Base-by-base conservation (phyloP, 2,113 vertebrate species). In the Sminthopsis crassicaudata region DNA sequence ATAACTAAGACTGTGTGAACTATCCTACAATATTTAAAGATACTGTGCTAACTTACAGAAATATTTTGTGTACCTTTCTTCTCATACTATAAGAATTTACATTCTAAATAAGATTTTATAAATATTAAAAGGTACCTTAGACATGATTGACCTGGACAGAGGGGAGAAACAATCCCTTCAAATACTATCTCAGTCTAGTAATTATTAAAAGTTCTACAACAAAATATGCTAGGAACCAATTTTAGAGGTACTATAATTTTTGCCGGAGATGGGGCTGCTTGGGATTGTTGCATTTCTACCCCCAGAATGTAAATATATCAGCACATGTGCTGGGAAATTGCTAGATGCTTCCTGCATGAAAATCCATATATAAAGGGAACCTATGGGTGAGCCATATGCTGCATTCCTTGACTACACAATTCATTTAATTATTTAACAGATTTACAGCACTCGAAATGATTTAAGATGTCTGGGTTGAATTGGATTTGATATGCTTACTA, bases 391-490 rank as follows among this genome's bases (percentile, higher is more conserved):
- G 67, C 67, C 67, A 84, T 84, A 84, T 84, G 67, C n/a, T n/a
- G 67, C 16, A 84, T 84, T n/a, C 67, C 67, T 84, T 84, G 67
- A 19, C 19, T 84, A 42, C 7, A 42, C 36, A 84, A 84, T 84
- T n/a, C n/a, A 84, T 84, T 84, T 84, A 84, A 84, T 84, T 84
- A 84, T 84, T 84, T 84, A 84, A 42, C 67, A 67, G 57, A 67
- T 67, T 67, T 67, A 67, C 11, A 67, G 57, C 57, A 84, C 67
- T 84, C 19, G 6, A 42, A 42, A 84, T 84, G 67, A 84, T 84
- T 84, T 84, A 84, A 84, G n/a, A 84, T 84, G n/a, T 84, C 67
- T 84, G 19, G 19, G n/a, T 23, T 84, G 67, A 84, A 84, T 84
- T 84, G 67, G n/a, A 84, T 84, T 84, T 84, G 67, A 84, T 84